phyloP scores from a whole-genome alignment of 2,113 vertebrate genomes.

The Sula dactylatra region DNA sequence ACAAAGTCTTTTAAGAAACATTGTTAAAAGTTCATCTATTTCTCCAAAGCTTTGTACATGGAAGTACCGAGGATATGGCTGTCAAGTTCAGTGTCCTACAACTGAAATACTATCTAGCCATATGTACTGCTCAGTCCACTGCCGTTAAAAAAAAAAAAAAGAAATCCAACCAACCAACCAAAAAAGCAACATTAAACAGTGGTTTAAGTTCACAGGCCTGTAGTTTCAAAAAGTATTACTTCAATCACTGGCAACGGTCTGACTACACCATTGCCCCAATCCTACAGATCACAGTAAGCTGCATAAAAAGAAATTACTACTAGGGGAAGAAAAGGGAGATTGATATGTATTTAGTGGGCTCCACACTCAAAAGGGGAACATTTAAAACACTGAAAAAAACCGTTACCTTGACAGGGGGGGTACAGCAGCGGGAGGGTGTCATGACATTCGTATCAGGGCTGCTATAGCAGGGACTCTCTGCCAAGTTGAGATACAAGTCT shows the following conservation, averaged over 20 bases:
- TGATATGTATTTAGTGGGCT: neutral
- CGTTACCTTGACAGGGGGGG: constrained; percentile 81
- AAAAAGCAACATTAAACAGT: accelerated
- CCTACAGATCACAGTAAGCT: neutral
- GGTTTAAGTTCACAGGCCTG: accelerated
- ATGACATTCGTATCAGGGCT: constrained; percentile 71
- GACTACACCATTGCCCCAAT: neutral
- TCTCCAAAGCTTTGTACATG: neutral
- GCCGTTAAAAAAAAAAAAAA: neutral
- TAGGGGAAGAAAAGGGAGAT: neutral
- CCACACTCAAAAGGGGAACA: neutral
- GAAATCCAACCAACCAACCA: neutral
- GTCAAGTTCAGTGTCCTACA: neutral
- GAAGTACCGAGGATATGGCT: accelerated
- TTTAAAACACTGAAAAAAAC: neutral
- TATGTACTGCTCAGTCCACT: neutral
- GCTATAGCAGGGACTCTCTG: constrained; percentile 79
- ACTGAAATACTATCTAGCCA: neutral
- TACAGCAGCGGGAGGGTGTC: constrained; percentile 81
- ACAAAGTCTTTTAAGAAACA: neutral
- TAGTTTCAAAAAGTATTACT: accelerated
- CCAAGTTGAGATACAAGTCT: constrained; percentile 86
- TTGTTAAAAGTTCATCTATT: neutral
- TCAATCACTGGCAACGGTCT: accelerated
- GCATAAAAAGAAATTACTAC: neutral